Base-by-base conservation (phyloP, 2,888 invertebrate species). In the Aleiodes testaceus region DNA sequence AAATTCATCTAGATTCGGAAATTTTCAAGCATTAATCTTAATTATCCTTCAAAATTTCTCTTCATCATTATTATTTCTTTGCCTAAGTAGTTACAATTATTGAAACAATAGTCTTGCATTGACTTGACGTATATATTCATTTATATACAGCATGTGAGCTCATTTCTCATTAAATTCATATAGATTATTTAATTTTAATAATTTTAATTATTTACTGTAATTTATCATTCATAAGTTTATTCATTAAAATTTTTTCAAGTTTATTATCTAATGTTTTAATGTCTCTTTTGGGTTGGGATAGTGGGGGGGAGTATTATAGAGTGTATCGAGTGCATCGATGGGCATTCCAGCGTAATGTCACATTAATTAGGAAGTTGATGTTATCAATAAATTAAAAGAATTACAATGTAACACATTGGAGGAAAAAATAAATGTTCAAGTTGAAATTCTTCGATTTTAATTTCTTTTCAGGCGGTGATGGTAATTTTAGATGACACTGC, bases 401-500 rank as follows among this genome's bases (percentile, higher is more conserved):
- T 36, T 36, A 36, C 7, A 36, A 36, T 36, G 36, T 36, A 36
- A 6, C 36, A 36, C 36, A 36, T 49, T 49, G 2, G 4, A 45
- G 14, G 7, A n/a, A 49, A 16, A 16, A 16, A 6, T 14, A 49
- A 49, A 49, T 26, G 4, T 36, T 36, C 9, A 9, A 36, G 36
- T 36, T 36, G 2, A 9, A 36, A 36, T 36, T 36, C 7, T 36
- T 36, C 9, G 9, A 36, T 9, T 7, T 36, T 9, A 11, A 36
- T 9, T 36, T 36, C 6, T 36, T 11, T 2, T 36, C 9, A 36
- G 36, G 36, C 36, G 36, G 49, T 49, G 49, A n/a, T 16, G 2
- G 49, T 49, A n/a, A 3, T 53, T 75, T 79, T 77, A 80, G 69
- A 77, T 72, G 53, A 77, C 64, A 72, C 75, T 78, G 70, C 66